Base-by-base conservation (phyloP, 2,797 vertebrate genomes). In the Urosaurus nigricauda region DNA sequence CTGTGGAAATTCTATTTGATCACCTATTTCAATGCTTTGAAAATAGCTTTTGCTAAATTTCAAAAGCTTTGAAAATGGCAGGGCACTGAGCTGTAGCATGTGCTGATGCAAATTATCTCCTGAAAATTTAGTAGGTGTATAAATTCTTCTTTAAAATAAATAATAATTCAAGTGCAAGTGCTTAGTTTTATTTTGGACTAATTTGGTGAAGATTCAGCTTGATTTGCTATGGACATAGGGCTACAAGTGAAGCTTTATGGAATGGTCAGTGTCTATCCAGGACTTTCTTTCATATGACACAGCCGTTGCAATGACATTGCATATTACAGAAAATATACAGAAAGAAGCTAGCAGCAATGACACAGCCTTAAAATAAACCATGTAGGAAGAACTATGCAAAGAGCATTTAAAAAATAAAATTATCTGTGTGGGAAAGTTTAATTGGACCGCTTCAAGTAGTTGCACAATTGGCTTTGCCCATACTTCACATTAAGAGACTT, bases 401-500 rank as follows among this genome's bases (percentile, higher is more conserved):
- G 71, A 75, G 35, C 56, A 74, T 32, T 84, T 43, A 43, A 43
- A 68, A 84, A 47, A 40, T 29, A 26, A 68, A 29, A 65, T 75
- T 26, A 26, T 79, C 63, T 51, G 26, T 79, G 78, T 75, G 24
- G 77, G 43, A 63, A 79, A 82, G 5, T 68, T 71, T 82, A 58
- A 77, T 47, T 78, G 78, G 71, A 84, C 70, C 58, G 78, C 70
- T 58, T 81, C 86, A 77, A 60, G 84, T 70, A 65, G 77, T 65
- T 75, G 83, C 70, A 56, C 88, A 81, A 56, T 53, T 82, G 79
- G 56, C 70, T n/a, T 81, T 43, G 32, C 70, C 58, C 60, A 68
- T 70, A 56, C 78, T 47, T 84, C 86, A 84, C 83, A 75, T 88
- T 85, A 81, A 81, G 82, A 85, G 70, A 85, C 58, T 84, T 56